Conservation (phyloP, 2,113 vertebrate species). For the Mormyrus iriodes region DNA sequence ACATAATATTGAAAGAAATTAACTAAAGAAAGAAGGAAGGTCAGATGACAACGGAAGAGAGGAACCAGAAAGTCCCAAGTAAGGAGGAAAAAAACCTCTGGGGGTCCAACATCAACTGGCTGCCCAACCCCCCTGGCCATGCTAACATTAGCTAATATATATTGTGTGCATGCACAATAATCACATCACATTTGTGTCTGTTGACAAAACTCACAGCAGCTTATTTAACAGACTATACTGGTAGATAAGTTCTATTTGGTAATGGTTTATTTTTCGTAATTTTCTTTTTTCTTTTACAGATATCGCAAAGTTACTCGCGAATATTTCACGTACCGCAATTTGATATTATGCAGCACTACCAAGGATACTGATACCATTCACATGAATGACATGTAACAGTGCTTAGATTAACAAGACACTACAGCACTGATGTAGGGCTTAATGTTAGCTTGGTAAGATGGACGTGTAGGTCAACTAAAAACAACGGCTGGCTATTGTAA, state of each 20-base stretch:
- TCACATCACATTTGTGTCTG: background rate
- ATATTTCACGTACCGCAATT: background rate
- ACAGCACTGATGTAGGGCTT: background rate
- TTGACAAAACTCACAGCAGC: background rate
- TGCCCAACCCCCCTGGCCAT: no score
- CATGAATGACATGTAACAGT: background rate
- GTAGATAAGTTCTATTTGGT: background rate
- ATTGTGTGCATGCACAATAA: background rate
- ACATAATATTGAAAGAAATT: no score
- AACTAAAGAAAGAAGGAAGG: no score
- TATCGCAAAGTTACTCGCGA: background rate
- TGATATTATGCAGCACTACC: background rate
- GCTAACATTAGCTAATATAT: no score
- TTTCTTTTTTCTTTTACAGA: background rate
- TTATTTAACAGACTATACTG: background rate
- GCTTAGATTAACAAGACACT: background rate
- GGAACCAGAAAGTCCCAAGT: no score
- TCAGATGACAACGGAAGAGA: no score
- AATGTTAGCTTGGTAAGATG: background rate
- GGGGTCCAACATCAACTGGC: no score
- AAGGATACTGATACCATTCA: background rate
- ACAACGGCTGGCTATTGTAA: background rate
- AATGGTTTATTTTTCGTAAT: background rate
- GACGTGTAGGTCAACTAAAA: background rate
- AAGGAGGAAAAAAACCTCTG: no score